Evolutionary conservation across 2,113 vertebrate genomes (phyloP).

Genomic region (Alectura lathami): DNA sequence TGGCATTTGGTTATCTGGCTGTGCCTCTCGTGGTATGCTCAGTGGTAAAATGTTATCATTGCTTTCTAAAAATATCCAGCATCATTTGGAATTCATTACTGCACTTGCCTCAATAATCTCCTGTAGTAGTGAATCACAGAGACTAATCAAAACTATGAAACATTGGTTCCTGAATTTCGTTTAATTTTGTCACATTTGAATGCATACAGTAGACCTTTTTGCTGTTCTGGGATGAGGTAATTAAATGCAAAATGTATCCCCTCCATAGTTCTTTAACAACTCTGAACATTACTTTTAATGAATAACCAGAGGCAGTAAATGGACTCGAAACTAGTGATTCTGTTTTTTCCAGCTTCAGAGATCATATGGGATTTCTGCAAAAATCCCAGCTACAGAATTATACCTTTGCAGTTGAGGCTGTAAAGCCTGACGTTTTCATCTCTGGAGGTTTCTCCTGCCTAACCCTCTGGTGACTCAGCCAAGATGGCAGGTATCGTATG

Average conservation of each 20-base stretch:
- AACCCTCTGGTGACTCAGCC: background rate
- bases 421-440: background rate
- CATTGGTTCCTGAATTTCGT: background rate
- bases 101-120: background rate
- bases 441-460: background rate
- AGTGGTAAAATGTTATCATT: background rate
- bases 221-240: background rate
- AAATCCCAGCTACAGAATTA: background rate
- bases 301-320: background rate
- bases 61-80: slow-evolving; percentile 1
- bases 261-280: background rate
- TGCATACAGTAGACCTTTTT: background rate
- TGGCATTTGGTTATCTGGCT: background rate
- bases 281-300: background rate
- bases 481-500: background rate
- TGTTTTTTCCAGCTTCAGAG: background rate
- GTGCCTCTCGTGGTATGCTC: background rate
- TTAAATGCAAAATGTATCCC: background rate
- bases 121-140: background rate
- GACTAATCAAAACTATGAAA: background rate
- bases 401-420: background rate
- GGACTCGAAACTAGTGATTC: background rate
- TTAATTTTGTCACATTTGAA: background rate
- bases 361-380: background rate
- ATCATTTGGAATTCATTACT: background rate